Evolutionary conservation across 2,797 vertebrate species (phyloP).

Genomic region (Echiichthys vipera): DNA sequence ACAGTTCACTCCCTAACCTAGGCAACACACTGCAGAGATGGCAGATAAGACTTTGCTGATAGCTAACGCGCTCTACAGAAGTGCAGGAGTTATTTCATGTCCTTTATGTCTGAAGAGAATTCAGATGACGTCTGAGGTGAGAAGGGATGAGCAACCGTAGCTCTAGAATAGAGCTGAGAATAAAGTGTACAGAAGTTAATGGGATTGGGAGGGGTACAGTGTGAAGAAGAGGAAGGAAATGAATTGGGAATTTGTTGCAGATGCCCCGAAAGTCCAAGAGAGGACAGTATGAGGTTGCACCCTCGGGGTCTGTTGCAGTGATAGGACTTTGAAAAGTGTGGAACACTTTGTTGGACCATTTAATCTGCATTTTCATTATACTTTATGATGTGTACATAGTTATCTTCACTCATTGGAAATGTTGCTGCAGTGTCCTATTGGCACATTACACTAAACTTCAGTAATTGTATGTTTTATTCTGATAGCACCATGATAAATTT

Average conservation of each 20-base stretch:
- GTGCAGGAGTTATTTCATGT: constrained; percentile 61
- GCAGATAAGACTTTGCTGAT: constrained; percentile 65
- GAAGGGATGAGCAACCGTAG: constrained; percentile 24
- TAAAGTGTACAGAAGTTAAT: constrained; percentile 41
- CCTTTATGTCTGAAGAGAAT: constrained; percentile 48
- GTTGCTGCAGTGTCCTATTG: neutral
- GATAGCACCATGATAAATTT: neutral
- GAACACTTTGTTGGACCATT: constrained; percentile 37
- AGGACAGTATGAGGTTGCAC: constrained; percentile 49
- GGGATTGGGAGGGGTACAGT: neutral
- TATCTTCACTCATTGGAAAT: neutral
- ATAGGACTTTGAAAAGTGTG: constrained; percentile 34
- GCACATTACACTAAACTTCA: neutral
- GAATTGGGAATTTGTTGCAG: constrained; percentile 33
- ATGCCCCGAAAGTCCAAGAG: constrained; percentile 55
- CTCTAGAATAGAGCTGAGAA: constrained; percentile 35
- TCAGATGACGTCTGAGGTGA: constrained; percentile 42
- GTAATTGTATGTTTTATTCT: neutral
- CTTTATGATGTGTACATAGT: neutral
- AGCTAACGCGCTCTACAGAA: constrained; percentile 48
- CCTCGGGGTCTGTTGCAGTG: constrained; percentile 41
- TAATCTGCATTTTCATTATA: constrained; percentile 18
- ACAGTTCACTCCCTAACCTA: constrained; percentile 70
- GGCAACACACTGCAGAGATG: constrained; percentile 61
- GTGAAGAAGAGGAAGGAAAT: constrained; percentile 33